Conservation (phyloP, 2,888 invertebrate species). For the Agriopis leucophaearia region DNA sequence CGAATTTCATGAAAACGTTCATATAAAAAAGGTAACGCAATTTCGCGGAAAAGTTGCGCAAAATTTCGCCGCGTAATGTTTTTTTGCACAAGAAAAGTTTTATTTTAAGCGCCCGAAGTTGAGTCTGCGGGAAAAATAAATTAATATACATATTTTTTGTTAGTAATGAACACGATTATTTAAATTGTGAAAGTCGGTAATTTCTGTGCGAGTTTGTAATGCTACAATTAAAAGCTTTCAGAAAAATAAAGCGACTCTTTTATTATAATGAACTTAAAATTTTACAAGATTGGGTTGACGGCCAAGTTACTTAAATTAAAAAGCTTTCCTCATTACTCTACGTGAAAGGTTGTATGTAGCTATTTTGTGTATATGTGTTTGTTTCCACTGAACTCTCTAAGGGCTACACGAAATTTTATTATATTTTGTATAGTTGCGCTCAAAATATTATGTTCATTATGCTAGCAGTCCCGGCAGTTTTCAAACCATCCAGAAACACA, state of each 20-base stretch:
- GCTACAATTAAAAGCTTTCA: conserved; percentile 4
- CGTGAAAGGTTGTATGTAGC: too few relatives aligned
- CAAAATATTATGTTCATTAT: too few relatives aligned
- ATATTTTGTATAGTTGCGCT: too few relatives aligned
- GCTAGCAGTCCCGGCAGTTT: too few relatives aligned
- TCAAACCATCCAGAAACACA: too few relatives aligned
- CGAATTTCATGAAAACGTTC: conserved; percentile 16
- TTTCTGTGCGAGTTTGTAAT: neutral
- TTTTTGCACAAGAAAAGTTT: conserved; percentile 20
- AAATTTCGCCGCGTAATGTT: conserved; percentile 5
- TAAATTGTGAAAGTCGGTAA: neutral
- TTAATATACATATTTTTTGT: conserved; percentile 7
- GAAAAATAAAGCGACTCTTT: too few relatives aligned
- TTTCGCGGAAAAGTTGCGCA: conserved; percentile 13
- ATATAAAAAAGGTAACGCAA: conserved; percentile 11
- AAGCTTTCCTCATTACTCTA: neutral
- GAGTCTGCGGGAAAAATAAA: conserved; percentile 13
- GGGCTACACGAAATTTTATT: too few relatives aligned
- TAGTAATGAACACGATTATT: conserved; percentile 2
- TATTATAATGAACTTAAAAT: too few relatives aligned
- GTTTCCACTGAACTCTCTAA: too few relatives aligned
- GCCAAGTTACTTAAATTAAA: neutral
- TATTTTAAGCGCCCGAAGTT: conserved; percentile 2
- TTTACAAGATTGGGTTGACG: neutral
- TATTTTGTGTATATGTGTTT: too few relatives aligned